These are phyloP conservation scores for Diadema setosum DNA, from an alignment of 35 echinoderm and acorn worm genomes.

Conservation along the genomic window DNA sequence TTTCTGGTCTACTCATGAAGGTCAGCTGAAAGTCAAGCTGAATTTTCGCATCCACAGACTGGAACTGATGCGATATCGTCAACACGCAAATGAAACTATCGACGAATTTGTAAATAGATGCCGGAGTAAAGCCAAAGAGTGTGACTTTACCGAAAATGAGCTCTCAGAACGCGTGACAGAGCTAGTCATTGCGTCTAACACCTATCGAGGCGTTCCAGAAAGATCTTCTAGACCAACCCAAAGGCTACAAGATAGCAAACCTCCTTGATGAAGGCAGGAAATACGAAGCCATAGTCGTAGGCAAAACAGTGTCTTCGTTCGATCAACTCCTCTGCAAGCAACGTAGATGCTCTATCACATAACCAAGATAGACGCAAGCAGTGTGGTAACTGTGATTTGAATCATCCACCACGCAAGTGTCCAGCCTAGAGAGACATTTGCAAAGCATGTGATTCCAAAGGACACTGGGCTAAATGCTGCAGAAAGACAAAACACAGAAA, in stretches of 20 bases:
- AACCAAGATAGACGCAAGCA: neutral
- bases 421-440: conserved; percentile 28
- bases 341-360: neutral
- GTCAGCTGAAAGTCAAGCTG: neutral
- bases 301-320: conserved; percentile 17
- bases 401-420: neutral
- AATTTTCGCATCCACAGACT: conserved; percentile 33
- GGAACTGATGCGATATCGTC: neutral
- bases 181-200: conserved; percentile 24
- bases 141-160: conserved; percentile 11
- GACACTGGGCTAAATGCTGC: conserved; percentile 53
- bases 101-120: conserved; percentile 52
- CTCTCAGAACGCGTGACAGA: neutral
- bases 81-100: neutral
- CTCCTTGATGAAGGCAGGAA: conserved; percentile 43
- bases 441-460: conserved; percentile 18
- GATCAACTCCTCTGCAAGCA: neutral
- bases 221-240: conserved; percentile 35
- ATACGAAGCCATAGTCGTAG: conserved; percentile 22
- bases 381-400: neutral
- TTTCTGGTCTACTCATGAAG: neutral
- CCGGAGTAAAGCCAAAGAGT: conserved; percentile 6
- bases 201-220: conserved; percentile 33
- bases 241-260: neutral
- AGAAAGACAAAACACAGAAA: conserved; percentile 4